Conservation (phyloP, 2,113 vertebrate species). For the Chamaea fasciata region DNA sequence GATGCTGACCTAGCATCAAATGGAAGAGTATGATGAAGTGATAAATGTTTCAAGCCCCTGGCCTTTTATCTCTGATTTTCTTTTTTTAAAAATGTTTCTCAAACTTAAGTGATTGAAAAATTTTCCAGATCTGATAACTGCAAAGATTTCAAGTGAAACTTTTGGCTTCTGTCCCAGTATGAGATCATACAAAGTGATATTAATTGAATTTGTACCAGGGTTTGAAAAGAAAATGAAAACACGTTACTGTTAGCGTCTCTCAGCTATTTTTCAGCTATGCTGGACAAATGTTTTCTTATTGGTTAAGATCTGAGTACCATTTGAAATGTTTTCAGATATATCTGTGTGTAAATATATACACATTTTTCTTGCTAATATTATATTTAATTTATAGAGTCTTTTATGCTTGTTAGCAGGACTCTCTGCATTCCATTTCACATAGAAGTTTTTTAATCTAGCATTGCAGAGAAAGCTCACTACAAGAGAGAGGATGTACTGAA, state of each 20-base stretch:
- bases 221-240: conserved; percentile 19
- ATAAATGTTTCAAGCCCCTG: conserved; percentile 48
- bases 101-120: conserved; percentile 49
- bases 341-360: neutral
- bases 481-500: neutral
- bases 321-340: neutral
- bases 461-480: neutral
- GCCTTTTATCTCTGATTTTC: conserved; percentile 11
- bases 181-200: conserved; percentile 49
- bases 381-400: neutral
- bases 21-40: conserved; percentile 47
- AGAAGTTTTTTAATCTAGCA: neutral
- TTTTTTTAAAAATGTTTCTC: neutral
- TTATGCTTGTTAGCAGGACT: neutral
- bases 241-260: neutral
- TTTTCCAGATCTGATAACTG: conserved; percentile 67
- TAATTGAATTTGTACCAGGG: conserved; percentile 33
- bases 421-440: neutral
- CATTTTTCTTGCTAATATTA: neutral
- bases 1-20: conserved; percentile 29
- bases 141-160: conserved; percentile 55
- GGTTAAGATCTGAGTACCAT: neutral
- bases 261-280: neutral
- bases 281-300: neutral
- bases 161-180: conserved; percentile 55